Evolutionary conservation across 2,888 invertebrate genomes (phyloP).

Genomic region (Drosophila rubida): DNA sequence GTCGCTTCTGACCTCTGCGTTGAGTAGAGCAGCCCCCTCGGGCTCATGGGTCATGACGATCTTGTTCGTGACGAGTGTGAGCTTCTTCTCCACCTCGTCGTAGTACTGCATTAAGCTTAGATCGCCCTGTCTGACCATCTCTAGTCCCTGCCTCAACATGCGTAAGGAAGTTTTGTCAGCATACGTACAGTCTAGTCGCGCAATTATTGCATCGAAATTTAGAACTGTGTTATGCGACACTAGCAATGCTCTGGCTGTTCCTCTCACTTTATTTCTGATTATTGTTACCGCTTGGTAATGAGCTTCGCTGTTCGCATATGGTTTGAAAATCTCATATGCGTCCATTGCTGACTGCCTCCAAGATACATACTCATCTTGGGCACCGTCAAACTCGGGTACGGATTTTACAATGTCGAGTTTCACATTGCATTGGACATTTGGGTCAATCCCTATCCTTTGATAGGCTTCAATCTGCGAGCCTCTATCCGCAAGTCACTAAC

Average conservation of each 20-base stretch:
- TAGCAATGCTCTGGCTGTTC: neutral
- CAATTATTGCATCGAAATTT: neutral
- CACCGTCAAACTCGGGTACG: constrained; percentile 1
- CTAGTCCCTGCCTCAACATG: neutral
- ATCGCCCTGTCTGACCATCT: no score
- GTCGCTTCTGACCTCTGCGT: no score
- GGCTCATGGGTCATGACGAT: no score
- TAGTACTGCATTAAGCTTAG: no score
- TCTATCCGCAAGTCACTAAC: neutral
- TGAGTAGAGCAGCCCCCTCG: no score
- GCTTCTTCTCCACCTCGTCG: no score
- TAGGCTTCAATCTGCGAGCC: neutral
- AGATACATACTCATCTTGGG: constrained; percentile 2
- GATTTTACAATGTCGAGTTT: constrained; percentile 5
- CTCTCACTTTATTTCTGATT: neutral
- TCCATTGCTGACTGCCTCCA: neutral
- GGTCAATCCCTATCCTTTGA: neutral
- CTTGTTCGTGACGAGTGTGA: no score
- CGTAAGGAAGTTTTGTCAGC: neutral
- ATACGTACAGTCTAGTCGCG: neutral
- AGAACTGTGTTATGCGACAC: neutral
- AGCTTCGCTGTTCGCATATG: neutral
- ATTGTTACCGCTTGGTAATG: neutral
- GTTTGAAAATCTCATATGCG: neutral
- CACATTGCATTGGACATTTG: neutral